phyloP scores from a whole-genome alignment of 2,797 vertebrate genomes.

The Hyperoplus lanceolatus region DNA sequence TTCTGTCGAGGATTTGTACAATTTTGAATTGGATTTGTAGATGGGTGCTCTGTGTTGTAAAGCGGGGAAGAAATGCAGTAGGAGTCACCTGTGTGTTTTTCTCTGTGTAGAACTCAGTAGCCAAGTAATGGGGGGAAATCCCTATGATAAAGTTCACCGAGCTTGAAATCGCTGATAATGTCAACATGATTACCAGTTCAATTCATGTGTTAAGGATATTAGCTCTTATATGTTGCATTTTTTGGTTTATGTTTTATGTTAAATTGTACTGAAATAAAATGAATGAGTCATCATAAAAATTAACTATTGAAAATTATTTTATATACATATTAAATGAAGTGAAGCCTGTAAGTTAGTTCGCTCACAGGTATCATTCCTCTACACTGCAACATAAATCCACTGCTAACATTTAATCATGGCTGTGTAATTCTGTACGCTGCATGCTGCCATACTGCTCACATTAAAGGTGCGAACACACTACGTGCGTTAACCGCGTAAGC shows the following conservation, averaged over 20 bases:
- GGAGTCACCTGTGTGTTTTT: constrained; percentile 21
- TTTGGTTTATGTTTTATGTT: constrained; percentile 49
- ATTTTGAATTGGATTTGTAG: not conserved
- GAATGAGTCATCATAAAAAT: constrained; percentile 26
- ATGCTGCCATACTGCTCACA: not conserved
- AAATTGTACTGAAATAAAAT: constrained; percentile 59
- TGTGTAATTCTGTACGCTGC: not conserved
- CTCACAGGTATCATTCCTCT: not conserved
- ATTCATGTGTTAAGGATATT: constrained; percentile 16
- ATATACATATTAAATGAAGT: not conserved
- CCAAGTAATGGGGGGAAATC: constrained; percentile 21
- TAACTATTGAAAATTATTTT: constrained; percentile 40
- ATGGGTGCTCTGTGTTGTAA: constrained; percentile 18
- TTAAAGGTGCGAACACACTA: not conserved
- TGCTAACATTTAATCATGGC: not conserved
- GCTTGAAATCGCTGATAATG: constrained; percentile 1
- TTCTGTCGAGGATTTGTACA: not conserved
- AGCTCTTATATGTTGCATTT: not conserved
- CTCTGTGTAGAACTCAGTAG: constrained; percentile 15
- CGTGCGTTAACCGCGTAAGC: too few species aligned
- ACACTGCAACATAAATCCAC: not conserved
- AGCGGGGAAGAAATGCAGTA: constrained; percentile 1
- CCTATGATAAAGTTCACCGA: constrained; percentile 5
- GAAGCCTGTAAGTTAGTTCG: not conserved
- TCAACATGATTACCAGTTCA: constrained; percentile 2